phyloP scores from a whole-genome alignment of 2,888 invertebrate species.

The Drosophila sordidula region DNA sequence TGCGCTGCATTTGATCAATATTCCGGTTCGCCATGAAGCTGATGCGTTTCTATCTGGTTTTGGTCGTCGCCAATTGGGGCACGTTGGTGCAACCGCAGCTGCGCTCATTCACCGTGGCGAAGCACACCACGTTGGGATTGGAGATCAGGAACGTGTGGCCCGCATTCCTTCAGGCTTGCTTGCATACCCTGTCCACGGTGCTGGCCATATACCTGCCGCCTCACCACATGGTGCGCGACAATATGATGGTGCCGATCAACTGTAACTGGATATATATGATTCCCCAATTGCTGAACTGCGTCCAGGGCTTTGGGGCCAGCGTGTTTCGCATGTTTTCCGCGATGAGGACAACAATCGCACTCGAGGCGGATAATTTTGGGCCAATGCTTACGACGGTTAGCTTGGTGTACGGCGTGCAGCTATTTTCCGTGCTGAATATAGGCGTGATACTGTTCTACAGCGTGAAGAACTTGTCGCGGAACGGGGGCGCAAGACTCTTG shows the following conservation, averaged over 20 bases:
- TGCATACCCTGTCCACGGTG: slow-evolving; percentile 1
- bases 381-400: background rate
- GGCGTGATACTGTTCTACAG: background rate
- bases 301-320: background rate
- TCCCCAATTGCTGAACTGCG: slow-evolving; percentile 9
- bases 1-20: background rate
- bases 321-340: background rate
- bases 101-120: background rate
- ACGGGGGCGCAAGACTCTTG: background rate
- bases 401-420: background rate
- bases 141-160: background rate
- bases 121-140: background rate
- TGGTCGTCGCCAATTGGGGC: slow-evolving; percentile 21
- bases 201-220: background rate
- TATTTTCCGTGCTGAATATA: slow-evolving; percentile 3
- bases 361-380: background rate
- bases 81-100: slow-evolving; percentile 8
- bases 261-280: slow-evolving; percentile 2
- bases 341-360: background rate
- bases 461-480: background rate
- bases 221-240: background rate
- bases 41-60: background rate
- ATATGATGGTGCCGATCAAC: background rate
- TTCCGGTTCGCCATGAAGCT: background rate
- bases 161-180: slow-evolving; percentile 1